Evolutionary conservation across 2,797 vertebrate species (phyloP), one percentile per base, ranked within the genome.

Genomic region (Labroides dimidiatus): DNA sequence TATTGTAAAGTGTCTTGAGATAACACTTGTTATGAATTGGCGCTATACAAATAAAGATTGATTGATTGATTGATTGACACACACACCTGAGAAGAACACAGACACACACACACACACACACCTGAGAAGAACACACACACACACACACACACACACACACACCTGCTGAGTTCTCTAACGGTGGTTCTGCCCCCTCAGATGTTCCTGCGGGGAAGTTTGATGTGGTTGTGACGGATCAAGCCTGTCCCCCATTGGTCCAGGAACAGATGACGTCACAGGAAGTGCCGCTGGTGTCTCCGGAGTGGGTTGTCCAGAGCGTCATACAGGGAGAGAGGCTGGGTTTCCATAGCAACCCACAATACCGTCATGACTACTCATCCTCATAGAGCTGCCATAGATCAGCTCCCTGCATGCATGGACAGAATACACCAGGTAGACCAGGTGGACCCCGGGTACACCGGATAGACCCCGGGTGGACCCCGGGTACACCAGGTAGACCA

Each of bases 241-340:
- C 94, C 14, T 97, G 96, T 88, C 95, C 96, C 2, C 85, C 93
- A n/a, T 91, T 82, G 50, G 69, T 98, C 67, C 82, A 96, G 92
- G 95, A 94, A 69, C 95, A 85, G 11, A 94, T 93, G 24, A 89
- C 93, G 39, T 94, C 95, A 1, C 91, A 95, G 80, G 86, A 90
- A 43, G 84, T 97, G 77, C 96, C 97, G 0, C 92, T 97, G 75
- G 96, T 99, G 73, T 97, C 96, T 0, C 91, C 97, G 0, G 97
- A 99, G 89, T 99, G 98, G 98, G 90, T 98, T 65, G 95, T 99
- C 87, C 97, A 99, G 93, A 96, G 96, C 72, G 86, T 99, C 64
- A 94, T 99, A 82, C 90, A 93, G 41, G 98, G 98, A 49, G 93
- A 96, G 75, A 90, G 90, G 64, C 92, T 95, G 72, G 95, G 87